Percentiles rank a stretch among this genome's conserved stretches.
Evolutionary conservation across 1,140 invertebrate species (phyloP).

Genomic region (Drosophila bocki): DNA sequence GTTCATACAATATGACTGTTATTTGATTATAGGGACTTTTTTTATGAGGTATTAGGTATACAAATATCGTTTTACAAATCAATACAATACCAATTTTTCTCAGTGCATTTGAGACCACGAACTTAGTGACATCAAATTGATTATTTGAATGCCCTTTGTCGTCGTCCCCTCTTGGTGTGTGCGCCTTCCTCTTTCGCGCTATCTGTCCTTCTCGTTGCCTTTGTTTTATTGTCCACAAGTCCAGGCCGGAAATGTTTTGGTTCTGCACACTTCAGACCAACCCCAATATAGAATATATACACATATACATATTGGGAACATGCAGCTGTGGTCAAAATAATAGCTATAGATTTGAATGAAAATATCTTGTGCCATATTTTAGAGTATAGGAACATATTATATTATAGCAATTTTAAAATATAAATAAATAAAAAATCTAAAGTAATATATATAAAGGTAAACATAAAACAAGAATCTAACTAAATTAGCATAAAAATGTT

Average conservation of each 20-base stretch:
- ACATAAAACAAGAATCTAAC: too few relatives aligned
- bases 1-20: too few relatives aligned
- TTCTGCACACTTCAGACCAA: constrained; percentile 51
- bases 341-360: not conserved
- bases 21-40: too few relatives aligned
- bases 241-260: constrained; percentile 73
- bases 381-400: not conserved
- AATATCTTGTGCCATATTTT: not conserved
- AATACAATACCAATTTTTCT: not conserved
- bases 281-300: constrained; percentile 30
- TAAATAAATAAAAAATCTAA: not conserved
- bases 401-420: not conserved
- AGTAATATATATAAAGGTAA: too few relatives aligned
- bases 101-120: constrained; percentile 31
- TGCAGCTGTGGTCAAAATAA: constrained; percentile 6
- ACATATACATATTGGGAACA: not conserved
- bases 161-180: not conserved
- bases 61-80: too few relatives aligned
- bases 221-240: constrained; percentile 50
- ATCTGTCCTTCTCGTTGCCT: constrained; percentile 29
- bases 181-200: constrained; percentile 6
- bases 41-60: too few relatives aligned
- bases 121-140: constrained; percentile 63
- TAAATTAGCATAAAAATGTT: too few relatives aligned
- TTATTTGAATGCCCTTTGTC: constrained; percentile 44